Conservation (phyloP, 2,797 vertebrate species). For the Poecilia velifera region DNA sequence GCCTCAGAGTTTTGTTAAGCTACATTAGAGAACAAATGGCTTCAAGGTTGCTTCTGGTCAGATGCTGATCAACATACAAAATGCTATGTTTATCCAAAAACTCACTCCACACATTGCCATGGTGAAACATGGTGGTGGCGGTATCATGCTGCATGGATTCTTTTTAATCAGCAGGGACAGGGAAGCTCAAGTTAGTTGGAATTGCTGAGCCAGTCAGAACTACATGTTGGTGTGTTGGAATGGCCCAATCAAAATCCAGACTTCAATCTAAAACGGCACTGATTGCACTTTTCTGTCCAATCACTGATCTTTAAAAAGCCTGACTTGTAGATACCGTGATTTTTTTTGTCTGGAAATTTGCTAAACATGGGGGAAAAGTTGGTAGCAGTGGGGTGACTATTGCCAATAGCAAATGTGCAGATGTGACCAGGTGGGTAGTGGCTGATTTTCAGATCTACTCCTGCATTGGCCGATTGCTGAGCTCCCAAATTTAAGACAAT, state of each 20-base stretch:
- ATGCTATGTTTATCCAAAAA: not conserved
- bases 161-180: not conserved
- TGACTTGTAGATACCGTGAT: not conserved
- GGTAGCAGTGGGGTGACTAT: too few relatives aligned
- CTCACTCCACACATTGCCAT: not conserved
- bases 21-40: not conserved
- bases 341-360: not conserved
- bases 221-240: not conserved
- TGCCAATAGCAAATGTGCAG: too few relatives aligned
- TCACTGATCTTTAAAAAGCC: not conserved
- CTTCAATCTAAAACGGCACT: not conserved
- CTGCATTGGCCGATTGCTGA: too few relatives aligned
- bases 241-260: not conserved
- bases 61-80: not conserved
- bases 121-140: not conserved
- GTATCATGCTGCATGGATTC: not conserved
- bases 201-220: too few relatives aligned
- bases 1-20: not conserved
- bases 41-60: not conserved
- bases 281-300: not conserved
- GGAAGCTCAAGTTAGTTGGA: not conserved
- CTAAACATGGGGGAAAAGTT: not conserved
- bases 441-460: too few relatives aligned
- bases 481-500: too few relatives aligned
- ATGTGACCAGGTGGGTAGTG: too few relatives aligned